A percentile compares a stretch with the other conserved stretches of the same genome.
These are phyloP conservation scores for Netelia inedita DNA, from an alignment of 2,888 invertebrate genomes.

Conservation along the genomic window DNA sequence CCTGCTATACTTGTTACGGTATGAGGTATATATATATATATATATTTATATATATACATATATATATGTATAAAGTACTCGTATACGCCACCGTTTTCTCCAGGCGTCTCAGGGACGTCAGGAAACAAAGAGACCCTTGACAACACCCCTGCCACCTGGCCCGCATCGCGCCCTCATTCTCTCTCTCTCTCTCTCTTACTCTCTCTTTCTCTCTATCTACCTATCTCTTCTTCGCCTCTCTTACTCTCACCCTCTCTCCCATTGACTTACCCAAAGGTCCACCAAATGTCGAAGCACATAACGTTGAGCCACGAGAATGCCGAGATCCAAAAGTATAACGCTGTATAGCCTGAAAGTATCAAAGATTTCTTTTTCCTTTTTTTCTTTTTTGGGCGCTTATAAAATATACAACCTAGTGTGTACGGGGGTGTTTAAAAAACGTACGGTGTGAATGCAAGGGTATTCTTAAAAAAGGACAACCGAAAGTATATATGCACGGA, in stretches of 20 bases:
- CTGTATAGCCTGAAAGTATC: conserved; percentile 87
- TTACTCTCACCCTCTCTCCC: not conserved
- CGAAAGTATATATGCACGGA: too few relatives aligned
- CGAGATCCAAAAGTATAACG: conserved; percentile 90
- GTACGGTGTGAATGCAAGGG: too few relatives aligned
- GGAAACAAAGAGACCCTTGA: conserved; percentile 38
- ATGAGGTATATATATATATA: not conserved
- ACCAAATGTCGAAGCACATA: conserved; percentile 94
- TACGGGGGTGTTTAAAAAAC: too few relatives aligned
- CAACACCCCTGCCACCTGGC: conserved; percentile 17
- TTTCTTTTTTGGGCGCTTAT: too few relatives aligned
- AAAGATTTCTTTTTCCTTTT: not conserved
- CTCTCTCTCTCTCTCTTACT: conserved; percentile 4
- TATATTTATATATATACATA: not conserved
- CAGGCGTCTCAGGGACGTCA: conserved; percentile 29
- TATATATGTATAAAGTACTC: conserved; percentile 6
- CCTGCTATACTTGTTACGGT: not conserved
- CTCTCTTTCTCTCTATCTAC: not conserved
- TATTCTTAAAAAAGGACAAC: too few relatives aligned
- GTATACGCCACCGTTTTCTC: conserved; percentile 31
- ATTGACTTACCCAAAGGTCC: conserved; percentile 91
- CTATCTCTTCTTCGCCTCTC: not conserved
- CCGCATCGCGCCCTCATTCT: not conserved
- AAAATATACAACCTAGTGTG: too few relatives aligned
- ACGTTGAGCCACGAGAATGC: conserved; percentile 92